Percentiles rank a stretch among this genome's conserved stretches.
Conservation (phyloP, 35 echinoderm and acorn worm genomes). For the Diadema setosum region DNA sequence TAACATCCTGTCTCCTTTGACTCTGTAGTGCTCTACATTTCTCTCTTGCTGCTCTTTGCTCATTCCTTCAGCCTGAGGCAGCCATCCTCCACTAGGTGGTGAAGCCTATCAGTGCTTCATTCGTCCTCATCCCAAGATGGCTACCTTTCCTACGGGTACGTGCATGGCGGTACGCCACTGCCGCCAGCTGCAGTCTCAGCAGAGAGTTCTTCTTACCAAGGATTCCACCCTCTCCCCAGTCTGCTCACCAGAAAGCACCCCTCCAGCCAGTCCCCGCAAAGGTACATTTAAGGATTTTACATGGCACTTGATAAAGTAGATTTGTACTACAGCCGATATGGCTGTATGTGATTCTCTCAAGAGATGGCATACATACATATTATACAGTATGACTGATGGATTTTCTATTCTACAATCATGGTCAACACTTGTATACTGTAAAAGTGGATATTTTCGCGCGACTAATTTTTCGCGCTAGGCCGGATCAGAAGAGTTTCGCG, state of each 20-base stretch:
- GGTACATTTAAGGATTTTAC: not conserved
- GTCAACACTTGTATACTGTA: not conserved
- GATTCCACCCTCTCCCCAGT: not conserved
- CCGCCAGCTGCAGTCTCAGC: not conserved
- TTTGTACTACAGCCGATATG: not conserved
- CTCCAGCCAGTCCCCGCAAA: not conserved
- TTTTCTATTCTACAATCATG: not conserved
- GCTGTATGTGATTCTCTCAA: not conserved
- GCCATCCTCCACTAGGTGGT: too few species aligned
- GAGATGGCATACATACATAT: not conserved
- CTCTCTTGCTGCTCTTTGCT: too few species aligned
- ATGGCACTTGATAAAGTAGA: not conserved
- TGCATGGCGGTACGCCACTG: not conserved
- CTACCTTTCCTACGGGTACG: not conserved
- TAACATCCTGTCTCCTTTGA: too few species aligned
- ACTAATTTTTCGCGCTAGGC: too few species aligned
- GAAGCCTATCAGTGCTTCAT: too few species aligned
- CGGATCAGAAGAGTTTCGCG: too few species aligned
- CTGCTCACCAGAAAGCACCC: not conserved
- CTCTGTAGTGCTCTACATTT: too few species aligned
- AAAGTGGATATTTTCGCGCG: not conserved
- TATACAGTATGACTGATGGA: not conserved
- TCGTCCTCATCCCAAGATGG: too few species aligned
- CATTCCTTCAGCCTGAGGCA: too few species aligned
- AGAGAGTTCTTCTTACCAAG: too few species aligned